These are phyloP conservation scores for Dermolepida albohirtum DNA, from an alignment of 2,888 invertebrate genomes.

Conservation along the genomic window DNA sequence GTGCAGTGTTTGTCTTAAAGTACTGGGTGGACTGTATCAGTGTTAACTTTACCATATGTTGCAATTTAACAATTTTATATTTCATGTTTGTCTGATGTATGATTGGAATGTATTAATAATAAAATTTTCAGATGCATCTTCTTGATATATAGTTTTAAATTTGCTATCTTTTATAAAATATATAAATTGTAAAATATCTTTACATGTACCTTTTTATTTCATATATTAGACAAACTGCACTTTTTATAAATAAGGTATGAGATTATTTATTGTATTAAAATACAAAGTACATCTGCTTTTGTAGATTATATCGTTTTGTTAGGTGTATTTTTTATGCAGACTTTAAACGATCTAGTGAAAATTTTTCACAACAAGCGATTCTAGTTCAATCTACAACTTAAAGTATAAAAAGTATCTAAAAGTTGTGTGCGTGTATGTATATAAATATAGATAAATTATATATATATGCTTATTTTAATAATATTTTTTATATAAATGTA, in stretches of 20 bases:
- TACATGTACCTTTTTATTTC: constrained; percentile 33
- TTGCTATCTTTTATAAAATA: background rate
- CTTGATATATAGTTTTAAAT: background rate
- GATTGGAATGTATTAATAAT: constrained; percentile 34
- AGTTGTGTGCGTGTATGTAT: constrained; percentile 26
- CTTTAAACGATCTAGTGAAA: constrained; percentile 45
- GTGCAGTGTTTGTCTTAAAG: constrained; percentile 50
- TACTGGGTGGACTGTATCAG: constrained; percentile 58
- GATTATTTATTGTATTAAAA: constrained; percentile 45
- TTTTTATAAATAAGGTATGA: constrained; percentile 42
- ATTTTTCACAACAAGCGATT: constrained; percentile 16
- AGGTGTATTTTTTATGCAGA: constrained; percentile 36
- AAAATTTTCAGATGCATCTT: constrained; percentile 15
- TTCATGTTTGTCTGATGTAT: constrained; percentile 50
- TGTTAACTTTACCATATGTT: constrained; percentile 64
- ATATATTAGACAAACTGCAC: constrained; percentile 50
- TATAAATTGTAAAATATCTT: background rate
- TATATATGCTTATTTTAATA: constrained; percentile 43
- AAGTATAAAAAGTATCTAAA: constrained; percentile 13
- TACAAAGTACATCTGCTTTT: constrained; percentile 38
- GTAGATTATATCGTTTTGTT: constrained; percentile 38
- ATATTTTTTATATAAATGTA: constrained; percentile 40
- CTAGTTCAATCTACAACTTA: constrained; percentile 9
- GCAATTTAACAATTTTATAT: constrained; percentile 57
- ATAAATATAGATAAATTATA: constrained; percentile 33